A percentile compares a stretch with the other conserved stretches of the same genome.
Conservation (phyloP, 2,888 invertebrate genomes). For the Pemphredon lugubris region DNA sequence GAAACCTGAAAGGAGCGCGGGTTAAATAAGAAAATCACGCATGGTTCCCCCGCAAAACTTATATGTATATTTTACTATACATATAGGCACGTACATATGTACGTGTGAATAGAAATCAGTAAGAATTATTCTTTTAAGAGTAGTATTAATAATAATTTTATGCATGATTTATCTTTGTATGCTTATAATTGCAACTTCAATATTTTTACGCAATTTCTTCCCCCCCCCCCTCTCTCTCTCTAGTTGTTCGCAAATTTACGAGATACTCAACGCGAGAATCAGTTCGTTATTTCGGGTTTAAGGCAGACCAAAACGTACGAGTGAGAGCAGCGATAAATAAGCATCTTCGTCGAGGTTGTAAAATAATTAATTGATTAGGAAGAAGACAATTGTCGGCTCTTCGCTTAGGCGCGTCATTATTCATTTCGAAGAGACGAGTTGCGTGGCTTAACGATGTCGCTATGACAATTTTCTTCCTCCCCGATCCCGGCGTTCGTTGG, state of each 20-base stretch:
- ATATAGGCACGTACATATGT: too few species aligned
- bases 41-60: too few species aligned
- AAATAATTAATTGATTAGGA: conserved; percentile 53
- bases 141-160: neutral
- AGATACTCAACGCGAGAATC: too few species aligned
- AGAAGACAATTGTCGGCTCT: conserved; percentile 14
- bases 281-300: too few species aligned
- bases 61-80: too few species aligned
- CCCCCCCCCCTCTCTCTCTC: too few species aligned
- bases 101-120: neutral
- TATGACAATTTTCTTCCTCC: conserved; percentile 34
- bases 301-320: too few species aligned
- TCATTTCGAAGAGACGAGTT: conserved; percentile 34
- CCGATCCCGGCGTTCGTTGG: conserved; percentile 9
- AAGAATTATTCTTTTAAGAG: neutral
- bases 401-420: conserved; percentile 33
- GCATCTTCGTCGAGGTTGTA: conserved; percentile 2
- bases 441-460: conserved; percentile 29
- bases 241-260: too few species aligned
- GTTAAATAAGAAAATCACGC: too few species aligned
- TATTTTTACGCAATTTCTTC: too few species aligned
- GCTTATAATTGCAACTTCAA: neutral
- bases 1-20: too few species aligned
- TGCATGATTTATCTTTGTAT: neutral
- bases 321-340: conserved; percentile 4